Evolutionary conservation across 2,888 invertebrate species (phyloP).

Genomic region (Phaedon cochleariae): DNA sequence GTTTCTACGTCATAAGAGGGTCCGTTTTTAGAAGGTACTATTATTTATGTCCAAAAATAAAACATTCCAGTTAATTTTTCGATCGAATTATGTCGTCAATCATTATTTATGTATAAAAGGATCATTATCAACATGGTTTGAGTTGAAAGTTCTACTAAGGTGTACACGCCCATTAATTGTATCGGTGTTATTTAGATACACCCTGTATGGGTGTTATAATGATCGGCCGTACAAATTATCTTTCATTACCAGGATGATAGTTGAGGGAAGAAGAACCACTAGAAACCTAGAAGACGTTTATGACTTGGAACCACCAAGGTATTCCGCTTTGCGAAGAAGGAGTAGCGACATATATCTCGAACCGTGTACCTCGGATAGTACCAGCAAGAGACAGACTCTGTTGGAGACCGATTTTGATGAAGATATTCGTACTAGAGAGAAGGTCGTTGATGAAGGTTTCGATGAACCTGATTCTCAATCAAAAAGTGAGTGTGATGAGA

Average conservation of each 20-base stretch:
- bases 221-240: background rate
- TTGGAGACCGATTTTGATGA: slow-evolving; percentile 37
- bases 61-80: too few species aligned
- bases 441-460: slow-evolving; percentile 14
- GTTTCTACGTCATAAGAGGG: too few species aligned
- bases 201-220: too few species aligned
- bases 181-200: too few species aligned
- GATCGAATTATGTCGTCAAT: too few species aligned
- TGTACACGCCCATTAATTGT: too few species aligned
- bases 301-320: slow-evolving; percentile 36
- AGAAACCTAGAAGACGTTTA: slow-evolving; percentile 34
- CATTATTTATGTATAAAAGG: too few species aligned
- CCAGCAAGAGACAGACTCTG: slow-evolving; percentile 25
- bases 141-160: too few species aligned
- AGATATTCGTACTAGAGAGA: slow-evolving; percentile 27
- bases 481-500: slow-evolving; percentile 24
- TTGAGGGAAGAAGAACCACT: slow-evolving; percentile 30
- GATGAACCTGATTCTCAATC: slow-evolving; percentile 29
- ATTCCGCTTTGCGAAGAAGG: slow-evolving; percentile 43
- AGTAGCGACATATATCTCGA: slow-evolving; percentile 57
- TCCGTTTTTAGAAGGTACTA: too few species aligned
- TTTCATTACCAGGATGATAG: slow-evolving; percentile 27
- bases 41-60: too few species aligned
- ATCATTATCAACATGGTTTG: too few species aligned
- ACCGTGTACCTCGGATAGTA: slow-evolving; percentile 38